Evolutionary conservation across 2,797 vertebrate species (phyloP), one percentile per base, ranked within the genome.

Genomic region (Cryptoblepharus egeriae): DNA sequence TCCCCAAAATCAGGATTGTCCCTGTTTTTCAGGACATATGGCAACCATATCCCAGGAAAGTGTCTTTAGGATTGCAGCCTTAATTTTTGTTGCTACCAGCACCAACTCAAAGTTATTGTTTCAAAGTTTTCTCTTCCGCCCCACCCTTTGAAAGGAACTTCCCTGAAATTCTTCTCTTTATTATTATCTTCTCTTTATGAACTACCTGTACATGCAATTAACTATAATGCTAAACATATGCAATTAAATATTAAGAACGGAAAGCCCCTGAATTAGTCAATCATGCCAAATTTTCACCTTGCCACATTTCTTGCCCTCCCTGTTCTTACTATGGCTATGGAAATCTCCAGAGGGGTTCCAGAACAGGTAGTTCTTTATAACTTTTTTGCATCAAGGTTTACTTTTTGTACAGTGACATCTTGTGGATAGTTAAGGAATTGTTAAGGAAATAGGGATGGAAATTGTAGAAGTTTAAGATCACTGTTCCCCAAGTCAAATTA

Each of bases 341-440:
- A 79, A 75, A 68, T 79, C 70, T 74, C 68, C 45, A 64, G 60
- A 64, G 69, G 30, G 37, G 3, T 15, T 52, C n/a, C 24, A 67
- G 30, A n/a, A 79, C 24, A 52, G 26, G 12, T 61, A 84, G 72
- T 81, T 70, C 45, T 75, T 75, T 68, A 65, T 49, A 55, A 83
- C 5, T 0, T 57, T 82, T 89, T 85, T 82, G 45, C 49, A 74
- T 68, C 52, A 16, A 26, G 55, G 52, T 84, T 69, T 79, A 79
- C 75, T 70, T 79, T 84, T 84, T 84, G 77, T 55, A 84, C 63
- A 84, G 58, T 73, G 74, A 82, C 63, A 77, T 55, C 81, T 73
- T 65, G 77, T 79, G 77, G 81, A 60, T 69, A 28, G 8, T 0
- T 0, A 45, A 77, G 37, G 65, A 72, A 35, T 84, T 42, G 30